phyloP scores from a whole-genome alignment of 2,113 vertebrate genomes.

The Girardinichthys multiradiatus region DNA sequence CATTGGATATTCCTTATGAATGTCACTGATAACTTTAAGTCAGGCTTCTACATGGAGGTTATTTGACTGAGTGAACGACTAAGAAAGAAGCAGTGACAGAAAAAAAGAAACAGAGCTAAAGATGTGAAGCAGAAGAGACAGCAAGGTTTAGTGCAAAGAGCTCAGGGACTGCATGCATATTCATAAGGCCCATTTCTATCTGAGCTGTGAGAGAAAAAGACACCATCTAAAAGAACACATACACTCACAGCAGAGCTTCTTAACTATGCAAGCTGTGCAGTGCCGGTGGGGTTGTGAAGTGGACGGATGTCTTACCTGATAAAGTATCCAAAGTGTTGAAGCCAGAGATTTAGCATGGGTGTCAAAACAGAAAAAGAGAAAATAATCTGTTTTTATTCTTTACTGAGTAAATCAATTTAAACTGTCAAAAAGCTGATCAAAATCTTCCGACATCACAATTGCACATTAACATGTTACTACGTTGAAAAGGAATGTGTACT shows the following conservation, averaged over 20 bases:
- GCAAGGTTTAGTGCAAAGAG: slow-evolving; percentile 42
- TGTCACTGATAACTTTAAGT: slow-evolving; percentile 41
- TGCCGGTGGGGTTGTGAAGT: slow-evolving; percentile 41
- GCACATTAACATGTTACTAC: neutral
- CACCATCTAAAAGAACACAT: slow-evolving; percentile 31
- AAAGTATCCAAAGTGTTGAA: slow-evolving; percentile 29
- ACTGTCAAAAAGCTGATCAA: neutral
- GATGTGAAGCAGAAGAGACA: slow-evolving; percentile 54
- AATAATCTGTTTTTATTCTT: slow-evolving; percentile 23
- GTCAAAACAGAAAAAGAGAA: slow-evolving; percentile 15
- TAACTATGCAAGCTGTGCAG: slow-evolving; percentile 51
- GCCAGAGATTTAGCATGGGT: slow-evolving; percentile 2
- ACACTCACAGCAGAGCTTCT: slow-evolving; percentile 31
- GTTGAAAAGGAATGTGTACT: too few species aligned
- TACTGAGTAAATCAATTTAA: neutral
- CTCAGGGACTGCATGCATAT: slow-evolving; percentile 64
- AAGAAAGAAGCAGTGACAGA: slow-evolving; percentile 43
- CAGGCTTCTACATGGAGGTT: slow-evolving; percentile 31
- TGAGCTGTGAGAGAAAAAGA: slow-evolving; percentile 50
- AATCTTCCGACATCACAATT: neutral
- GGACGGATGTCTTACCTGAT: slow-evolving; percentile 63
- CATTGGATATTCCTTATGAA: slow-evolving; percentile 57
- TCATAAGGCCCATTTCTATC: slow-evolving; percentile 68
- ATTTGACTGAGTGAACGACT: slow-evolving; percentile 46
- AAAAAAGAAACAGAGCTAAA: slow-evolving; percentile 2